phyloP scores from a whole-genome alignment of 2,888 invertebrate genomes.

The Octonoba sinensis region DNA sequence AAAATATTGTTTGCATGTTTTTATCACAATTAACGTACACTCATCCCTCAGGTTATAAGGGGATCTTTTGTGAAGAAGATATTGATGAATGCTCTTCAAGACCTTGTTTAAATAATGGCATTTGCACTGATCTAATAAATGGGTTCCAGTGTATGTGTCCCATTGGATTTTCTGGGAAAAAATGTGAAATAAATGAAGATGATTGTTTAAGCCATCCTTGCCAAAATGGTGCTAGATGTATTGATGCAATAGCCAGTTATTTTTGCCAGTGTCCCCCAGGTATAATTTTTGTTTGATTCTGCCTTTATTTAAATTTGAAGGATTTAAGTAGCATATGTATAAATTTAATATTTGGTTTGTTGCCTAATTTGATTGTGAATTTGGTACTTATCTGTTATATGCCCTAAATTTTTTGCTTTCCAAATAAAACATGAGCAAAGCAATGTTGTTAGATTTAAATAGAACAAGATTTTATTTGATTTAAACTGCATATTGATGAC shows the following conservation, averaged over 20 bases:
- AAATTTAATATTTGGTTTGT: neutral
- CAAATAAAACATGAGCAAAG: too few species aligned
- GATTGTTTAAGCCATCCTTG: constrained; percentile 89
- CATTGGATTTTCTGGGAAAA: constrained; percentile 85
- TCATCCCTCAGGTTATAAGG: constrained; percentile 67
- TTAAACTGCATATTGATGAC: too few species aligned
- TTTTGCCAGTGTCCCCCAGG: constrained; percentile 83
- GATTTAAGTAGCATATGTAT: neutral
- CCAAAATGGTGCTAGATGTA: constrained; percentile 85
- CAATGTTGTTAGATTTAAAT: too few species aligned
- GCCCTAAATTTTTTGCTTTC: too few species aligned
- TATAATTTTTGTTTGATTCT: neutral
- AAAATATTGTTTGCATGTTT: too few species aligned
- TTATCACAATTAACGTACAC: neutral
- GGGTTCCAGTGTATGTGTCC: constrained; percentile 78
- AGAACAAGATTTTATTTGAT: too few species aligned
- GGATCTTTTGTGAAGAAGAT: constrained; percentile 77
- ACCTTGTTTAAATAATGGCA: constrained; percentile 78
- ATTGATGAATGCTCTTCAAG: constrained; percentile 89
- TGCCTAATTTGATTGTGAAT: neutral
- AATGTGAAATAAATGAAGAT: constrained; percentile 90
- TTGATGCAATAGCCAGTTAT: constrained; percentile 88
- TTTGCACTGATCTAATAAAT: constrained; percentile 70
- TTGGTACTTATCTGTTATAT: neutral
- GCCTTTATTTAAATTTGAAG: neutral